Conservation (phyloP, 2,797 vertebrate species). For the Margarornis squamiger region DNA sequence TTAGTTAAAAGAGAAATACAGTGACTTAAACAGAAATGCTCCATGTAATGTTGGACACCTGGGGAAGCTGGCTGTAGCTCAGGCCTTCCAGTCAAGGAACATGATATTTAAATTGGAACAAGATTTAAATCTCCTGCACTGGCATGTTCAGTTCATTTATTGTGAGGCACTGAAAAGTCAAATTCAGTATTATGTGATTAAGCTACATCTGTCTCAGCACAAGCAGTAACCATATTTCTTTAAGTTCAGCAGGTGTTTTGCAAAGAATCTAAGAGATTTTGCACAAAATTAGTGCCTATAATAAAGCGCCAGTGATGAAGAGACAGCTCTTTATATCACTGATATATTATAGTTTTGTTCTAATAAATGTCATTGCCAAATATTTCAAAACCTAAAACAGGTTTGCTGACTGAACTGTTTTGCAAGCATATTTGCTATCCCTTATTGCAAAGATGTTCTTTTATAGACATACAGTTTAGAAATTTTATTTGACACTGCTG, state of each 20-base stretch:
- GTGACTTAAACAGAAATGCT: conserved; percentile 23
- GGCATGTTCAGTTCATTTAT: conserved; percentile 72
- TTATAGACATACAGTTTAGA: conserved; percentile 79
- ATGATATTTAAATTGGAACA: conserved; percentile 61
- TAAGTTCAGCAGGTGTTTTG: conserved; percentile 81
- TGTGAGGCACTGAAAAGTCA: conserved; percentile 76
- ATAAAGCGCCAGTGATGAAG: conserved; percentile 78
- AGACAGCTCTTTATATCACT: conserved; percentile 77
- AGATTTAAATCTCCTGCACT: conserved; percentile 68
- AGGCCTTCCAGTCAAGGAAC: conserved; percentile 26
- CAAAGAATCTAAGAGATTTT: conserved; percentile 77
- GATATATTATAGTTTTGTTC: conserved; percentile 79
- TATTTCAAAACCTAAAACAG: conserved; percentile 79
- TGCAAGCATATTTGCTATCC: conserved; percentile 76
- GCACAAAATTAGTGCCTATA: conserved; percentile 78
- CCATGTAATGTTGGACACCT: conserved; percentile 5
- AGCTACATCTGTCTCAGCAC: conserved; percentile 77
- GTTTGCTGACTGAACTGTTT: conserved; percentile 80
- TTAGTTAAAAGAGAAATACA: neutral
- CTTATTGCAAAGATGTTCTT: conserved; percentile 79
- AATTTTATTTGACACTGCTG: conserved; percentile 80
- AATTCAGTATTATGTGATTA: conserved; percentile 80
- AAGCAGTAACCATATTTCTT: conserved; percentile 80
- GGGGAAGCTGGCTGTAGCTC: conserved; percentile 29
- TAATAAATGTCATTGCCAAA: conserved; percentile 82